Percentiles rank a stretch among this genome's conserved stretches.
Conservation (phyloP, 2,888 invertebrate genomes). For the Synanthedon myopaeformis region DNA sequence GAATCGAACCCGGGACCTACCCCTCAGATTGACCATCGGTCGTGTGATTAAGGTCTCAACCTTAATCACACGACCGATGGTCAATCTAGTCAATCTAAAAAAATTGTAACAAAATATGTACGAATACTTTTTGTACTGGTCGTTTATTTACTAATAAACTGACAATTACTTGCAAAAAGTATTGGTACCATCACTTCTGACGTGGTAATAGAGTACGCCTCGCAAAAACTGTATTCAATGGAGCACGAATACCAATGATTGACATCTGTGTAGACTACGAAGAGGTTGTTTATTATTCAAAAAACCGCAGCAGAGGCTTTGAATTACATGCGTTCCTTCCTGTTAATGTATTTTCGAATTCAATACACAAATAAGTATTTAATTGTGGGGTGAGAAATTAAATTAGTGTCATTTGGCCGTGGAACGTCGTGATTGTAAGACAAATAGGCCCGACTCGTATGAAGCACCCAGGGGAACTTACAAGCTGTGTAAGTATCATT, state of each 20-base stretch:
- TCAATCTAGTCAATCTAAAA: no score
- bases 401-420: slow-evolving; percentile 15
- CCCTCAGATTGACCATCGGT: no score
- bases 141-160: neutral
- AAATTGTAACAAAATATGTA: no score
- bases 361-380: slow-evolving; percentile 15
- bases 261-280: slow-evolving; percentile 26
- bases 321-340: neutral
- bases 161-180: slow-evolving; percentile 21
- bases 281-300: neutral
- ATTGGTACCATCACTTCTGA: slow-evolving; percentile 27
- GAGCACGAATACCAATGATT: slow-evolving; percentile 18
- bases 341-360: neutral
- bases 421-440: slow-evolving; percentile 22
- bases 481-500: slow-evolving; percentile 53
- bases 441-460: slow-evolving; percentile 27
- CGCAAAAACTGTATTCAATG: slow-evolving; percentile 28
- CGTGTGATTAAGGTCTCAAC: no score
- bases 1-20: no score
- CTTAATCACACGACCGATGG: no score
- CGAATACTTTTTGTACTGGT: no score
- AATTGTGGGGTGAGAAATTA: slow-evolving; percentile 8
- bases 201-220: slow-evolving; percentile 15
- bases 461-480: slow-evolving; percentile 32
- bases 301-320: neutral